A percentile compares a stretch with the other conserved stretches of the same genome.
These are phyloP conservation scores for Hecatera dysodea DNA, from an alignment of 2,888 invertebrate genomes.

Conservation along the genomic window DNA sequence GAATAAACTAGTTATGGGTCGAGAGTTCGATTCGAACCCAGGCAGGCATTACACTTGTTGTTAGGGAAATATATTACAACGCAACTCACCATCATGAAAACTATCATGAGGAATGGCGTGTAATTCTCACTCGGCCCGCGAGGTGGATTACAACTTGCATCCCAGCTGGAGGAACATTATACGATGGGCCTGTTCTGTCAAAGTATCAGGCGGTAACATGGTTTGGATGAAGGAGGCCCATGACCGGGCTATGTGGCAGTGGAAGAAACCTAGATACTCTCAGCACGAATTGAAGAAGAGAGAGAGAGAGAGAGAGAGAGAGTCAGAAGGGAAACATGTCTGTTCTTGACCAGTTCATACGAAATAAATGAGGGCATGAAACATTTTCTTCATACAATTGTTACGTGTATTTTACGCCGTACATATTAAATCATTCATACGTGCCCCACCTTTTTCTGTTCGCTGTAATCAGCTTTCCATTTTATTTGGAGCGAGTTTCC, in stretches of 20 bases:
- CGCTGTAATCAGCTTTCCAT: constrained; percentile 21
- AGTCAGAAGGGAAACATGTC: no score
- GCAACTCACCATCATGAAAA: no score
- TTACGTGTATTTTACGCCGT: constrained; percentile 5
- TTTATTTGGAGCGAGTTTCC: constrained; percentile 33
- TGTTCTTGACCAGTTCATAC: background rate
- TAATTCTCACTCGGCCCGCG: background rate
- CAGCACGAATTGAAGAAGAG: background rate
- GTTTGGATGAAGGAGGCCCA: background rate
- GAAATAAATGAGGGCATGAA: constrained; percentile 2
- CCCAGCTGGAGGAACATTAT: no score
- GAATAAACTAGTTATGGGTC: no score
- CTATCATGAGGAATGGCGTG: no score
- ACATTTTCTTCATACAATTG: constrained; percentile 11
- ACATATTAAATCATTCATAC: constrained; percentile 28
- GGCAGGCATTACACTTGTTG: no score
- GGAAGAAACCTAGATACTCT: background rate
- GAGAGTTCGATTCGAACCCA: background rate
- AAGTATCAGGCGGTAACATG: no score
- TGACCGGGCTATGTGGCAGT: no score
- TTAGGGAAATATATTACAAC: no score
- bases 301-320: background rate
- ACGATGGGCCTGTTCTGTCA: background rate
- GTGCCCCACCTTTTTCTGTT: constrained; percentile 17
- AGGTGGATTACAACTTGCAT: background rate